A percentile compares a stretch with the other conserved stretches of the same genome.
phyloP scores from a whole-genome alignment of 2,888 invertebrate species.

The Drosophila ustulata region DNA sequence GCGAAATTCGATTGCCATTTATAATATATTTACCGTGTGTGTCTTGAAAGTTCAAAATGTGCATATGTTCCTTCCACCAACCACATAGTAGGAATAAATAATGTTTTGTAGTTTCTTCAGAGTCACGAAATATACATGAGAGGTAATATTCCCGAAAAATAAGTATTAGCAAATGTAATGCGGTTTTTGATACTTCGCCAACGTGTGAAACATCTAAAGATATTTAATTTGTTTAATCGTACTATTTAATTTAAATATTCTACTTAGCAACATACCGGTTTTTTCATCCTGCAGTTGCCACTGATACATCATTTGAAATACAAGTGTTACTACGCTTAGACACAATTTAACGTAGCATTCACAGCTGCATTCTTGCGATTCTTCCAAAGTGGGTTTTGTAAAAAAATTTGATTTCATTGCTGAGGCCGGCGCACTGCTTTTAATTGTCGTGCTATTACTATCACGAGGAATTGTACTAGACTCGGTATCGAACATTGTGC shows the following conservation, averaged over 20 bases:
- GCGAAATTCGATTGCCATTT: not conserved
- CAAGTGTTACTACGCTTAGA: slow-evolving; percentile 79
- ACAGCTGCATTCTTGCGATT: slow-evolving; percentile 48
- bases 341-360: slow-evolving; percentile 83
- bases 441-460: not conserved
- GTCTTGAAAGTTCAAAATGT: slow-evolving; percentile 69
- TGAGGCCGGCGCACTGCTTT: not conserved
- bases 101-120: slow-evolving; percentile 82
- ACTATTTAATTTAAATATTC: not conserved
- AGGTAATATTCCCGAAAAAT: slow-evolving; percentile 82
- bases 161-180: slow-evolving; percentile 77
- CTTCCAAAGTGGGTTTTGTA: not conserved
- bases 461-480: slow-evolving; percentile 11
- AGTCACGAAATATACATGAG: slow-evolving; percentile 80
- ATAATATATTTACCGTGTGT: slow-evolving; percentile 68
- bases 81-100: slow-evolving; percentile 78
- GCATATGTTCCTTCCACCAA: slow-evolving; percentile 77
- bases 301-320: slow-evolving; percentile 81
- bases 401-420: slow-evolving; percentile 13
- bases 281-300: slow-evolving; percentile 68
- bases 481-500: slow-evolving; percentile 5
- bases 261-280: slow-evolving; percentile 44
- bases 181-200: slow-evolving; percentile 76
- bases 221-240: not conserved
- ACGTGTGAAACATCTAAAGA: slow-evolving; percentile 70